Evolutionary conservation across 2,888 invertebrate species (phyloP), one percentile per base, ranked within the genome.

Genomic region (Elegia similella): DNA sequence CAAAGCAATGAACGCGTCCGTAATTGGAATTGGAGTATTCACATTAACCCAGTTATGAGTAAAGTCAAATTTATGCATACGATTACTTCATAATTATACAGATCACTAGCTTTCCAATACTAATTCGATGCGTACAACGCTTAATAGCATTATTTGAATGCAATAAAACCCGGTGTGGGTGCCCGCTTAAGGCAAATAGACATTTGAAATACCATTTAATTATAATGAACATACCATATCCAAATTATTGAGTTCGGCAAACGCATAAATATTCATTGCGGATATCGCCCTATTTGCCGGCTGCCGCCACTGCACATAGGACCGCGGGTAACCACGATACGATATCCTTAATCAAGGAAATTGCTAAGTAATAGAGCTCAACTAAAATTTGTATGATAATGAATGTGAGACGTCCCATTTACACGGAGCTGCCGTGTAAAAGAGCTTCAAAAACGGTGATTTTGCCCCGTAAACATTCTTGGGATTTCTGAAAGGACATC

Each of bases 261-360:
- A 63, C 62, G 65, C 74, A 83, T 84, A 81, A 83, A 86, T 84
- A 85, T 87, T 85, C 83, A 88, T 85, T 73, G 82, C 71, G 65
- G 62, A 66, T 70, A 80, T 81, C 76, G 78, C 71, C 78, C 84
- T 83, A 87, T 88, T 88, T 86, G 79, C 84, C 84, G 78, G 75
- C 80, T 82, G 81, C 81, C 82, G 82, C 83, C 78, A 66, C 71
- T 76, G 74, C 70, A 70, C 71, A 77, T 42, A 38, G 42, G 56
- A 55, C 59, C 56, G 30, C 10, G 55, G 55, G 50, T 47, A 53
- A 55, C 68, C 69, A 74, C 70, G 72, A 70, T 67, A 64, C 69
- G 72, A 78, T 75, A 77, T 79, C 78, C 80, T 83, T 86, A 86
- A 84, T 84, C 82, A 82, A 76, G 76, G 72, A 84, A 84, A 87